phyloP scores from a whole-genome alignment of 2,113 vertebrate genomes.

The Pogonocichla stellata region DNA sequence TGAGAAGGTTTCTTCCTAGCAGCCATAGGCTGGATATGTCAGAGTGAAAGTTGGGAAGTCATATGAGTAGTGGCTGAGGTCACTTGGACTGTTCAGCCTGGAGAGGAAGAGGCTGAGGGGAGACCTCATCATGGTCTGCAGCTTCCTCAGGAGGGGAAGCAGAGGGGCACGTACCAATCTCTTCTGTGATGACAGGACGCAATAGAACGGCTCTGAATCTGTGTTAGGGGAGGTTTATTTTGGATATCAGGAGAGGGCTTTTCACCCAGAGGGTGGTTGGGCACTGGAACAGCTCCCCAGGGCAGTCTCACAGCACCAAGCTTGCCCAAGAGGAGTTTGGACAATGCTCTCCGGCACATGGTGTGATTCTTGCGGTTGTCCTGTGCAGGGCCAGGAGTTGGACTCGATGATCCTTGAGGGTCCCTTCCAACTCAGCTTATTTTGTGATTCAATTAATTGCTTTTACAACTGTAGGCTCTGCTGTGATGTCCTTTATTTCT shows the following conservation, averaged over 20 bases:
- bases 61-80: background rate
- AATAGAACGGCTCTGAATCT: background rate
- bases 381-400: background rate
- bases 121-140: background rate
- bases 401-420: background rate
- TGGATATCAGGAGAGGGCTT: background rate
- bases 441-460: background rate
- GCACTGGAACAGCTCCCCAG: background rate
- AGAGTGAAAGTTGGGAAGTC: background rate
- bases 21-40: background rate
- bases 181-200: background rate
- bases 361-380: background rate
- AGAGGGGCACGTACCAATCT: background rate
- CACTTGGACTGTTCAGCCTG: background rate
- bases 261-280: background rate
- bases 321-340: background rate
- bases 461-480: background rate
- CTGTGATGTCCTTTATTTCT: background rate
- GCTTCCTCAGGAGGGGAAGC: background rate
- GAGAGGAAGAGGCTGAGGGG: background rate
- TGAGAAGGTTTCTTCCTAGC: background rate
- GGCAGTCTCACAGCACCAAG: background rate
- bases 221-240: background rate
- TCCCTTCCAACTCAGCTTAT: background rate
- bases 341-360: too few relatives aligned